Percentiles rank a stretch among this genome's conserved stretches.
phyloP scores from a whole-genome alignment of 2,797 vertebrate genomes.

The Centropyge bicolor region DNA sequence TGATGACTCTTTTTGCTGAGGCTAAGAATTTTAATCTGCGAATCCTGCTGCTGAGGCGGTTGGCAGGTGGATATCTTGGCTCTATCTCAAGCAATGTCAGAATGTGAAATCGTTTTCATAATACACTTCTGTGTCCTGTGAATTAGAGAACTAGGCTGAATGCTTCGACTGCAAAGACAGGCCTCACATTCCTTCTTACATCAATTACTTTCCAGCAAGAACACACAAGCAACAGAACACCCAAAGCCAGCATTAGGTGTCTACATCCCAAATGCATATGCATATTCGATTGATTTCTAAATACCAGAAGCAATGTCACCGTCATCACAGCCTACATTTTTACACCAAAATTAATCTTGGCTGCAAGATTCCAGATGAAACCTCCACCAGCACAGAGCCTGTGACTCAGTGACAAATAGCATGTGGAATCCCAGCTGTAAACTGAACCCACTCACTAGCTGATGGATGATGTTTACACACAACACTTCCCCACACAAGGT shows the following conservation, averaged over 20 bases:
- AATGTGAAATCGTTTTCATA: background rate
- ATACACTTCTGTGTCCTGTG: background rate
- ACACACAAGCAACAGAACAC: background rate
- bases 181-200: background rate
- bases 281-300: background rate
- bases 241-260: background rate
- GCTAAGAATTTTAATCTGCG: background rate
- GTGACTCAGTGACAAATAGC: constrained; percentile 35
- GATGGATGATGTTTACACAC: constrained; percentile 50
- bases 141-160: background rate
- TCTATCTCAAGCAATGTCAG: background rate
- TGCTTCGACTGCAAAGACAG: background rate
- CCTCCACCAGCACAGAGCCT: constrained; percentile 10
- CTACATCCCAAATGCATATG: background rate
- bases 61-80: background rate
- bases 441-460: constrained; percentile 31
- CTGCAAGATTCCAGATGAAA: constrained; percentile 27
- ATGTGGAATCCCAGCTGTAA: constrained; percentile 22
- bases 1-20: background rate
- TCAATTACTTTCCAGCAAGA: background rate
- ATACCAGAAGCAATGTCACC: background rate
- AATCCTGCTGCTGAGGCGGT: background rate
- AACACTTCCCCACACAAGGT: constrained; percentile 44
- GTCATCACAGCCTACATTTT: constrained; percentile 7
- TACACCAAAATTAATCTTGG: background rate